Evolutionary conservation across 2,113 vertebrate species (phyloP).

Genomic region (Sardina pilchardus): DNA sequence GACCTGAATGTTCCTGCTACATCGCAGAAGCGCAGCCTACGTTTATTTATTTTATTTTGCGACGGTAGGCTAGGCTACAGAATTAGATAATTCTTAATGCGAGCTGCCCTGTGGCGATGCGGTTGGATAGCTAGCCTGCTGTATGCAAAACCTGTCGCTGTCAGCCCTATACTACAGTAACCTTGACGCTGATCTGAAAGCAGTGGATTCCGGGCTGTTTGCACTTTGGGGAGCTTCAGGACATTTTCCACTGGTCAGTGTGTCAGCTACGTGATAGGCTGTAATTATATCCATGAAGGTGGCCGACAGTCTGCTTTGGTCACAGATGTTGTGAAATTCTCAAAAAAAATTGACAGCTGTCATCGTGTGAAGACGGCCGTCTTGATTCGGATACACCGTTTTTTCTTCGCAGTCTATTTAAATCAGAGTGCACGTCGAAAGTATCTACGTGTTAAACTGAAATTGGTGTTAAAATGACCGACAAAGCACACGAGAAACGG

Average conservation of each 20-base stretch:
- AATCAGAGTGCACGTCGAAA: background rate
- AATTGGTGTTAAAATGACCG: background rate
- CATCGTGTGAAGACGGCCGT: background rate
- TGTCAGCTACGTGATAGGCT: background rate
- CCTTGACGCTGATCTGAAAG: background rate
- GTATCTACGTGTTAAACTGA: background rate
- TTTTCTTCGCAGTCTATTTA: background rate
- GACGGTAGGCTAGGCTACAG: background rate
- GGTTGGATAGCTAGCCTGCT: background rate
- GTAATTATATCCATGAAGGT: background rate
- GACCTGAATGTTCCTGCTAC: background rate
- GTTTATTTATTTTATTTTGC: conserved; percentile 1
- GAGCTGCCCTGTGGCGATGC: background rate
- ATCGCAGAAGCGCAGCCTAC: background rate
- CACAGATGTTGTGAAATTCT: background rate
- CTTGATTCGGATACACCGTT: background rate
- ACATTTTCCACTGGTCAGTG: background rate
- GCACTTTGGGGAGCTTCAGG: background rate
- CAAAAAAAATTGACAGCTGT: background rate
- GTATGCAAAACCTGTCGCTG: background rate
- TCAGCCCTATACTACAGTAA: background rate
- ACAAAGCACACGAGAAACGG: background rate
- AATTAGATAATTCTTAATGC: background rate
- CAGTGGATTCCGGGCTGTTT: background rate
- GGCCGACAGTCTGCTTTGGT: background rate